These are phyloP conservation scores for Paralinhomoeus sp. DNA, from an alignment of 2,888 invertebrate species.

Conservation along the genomic window DNA sequence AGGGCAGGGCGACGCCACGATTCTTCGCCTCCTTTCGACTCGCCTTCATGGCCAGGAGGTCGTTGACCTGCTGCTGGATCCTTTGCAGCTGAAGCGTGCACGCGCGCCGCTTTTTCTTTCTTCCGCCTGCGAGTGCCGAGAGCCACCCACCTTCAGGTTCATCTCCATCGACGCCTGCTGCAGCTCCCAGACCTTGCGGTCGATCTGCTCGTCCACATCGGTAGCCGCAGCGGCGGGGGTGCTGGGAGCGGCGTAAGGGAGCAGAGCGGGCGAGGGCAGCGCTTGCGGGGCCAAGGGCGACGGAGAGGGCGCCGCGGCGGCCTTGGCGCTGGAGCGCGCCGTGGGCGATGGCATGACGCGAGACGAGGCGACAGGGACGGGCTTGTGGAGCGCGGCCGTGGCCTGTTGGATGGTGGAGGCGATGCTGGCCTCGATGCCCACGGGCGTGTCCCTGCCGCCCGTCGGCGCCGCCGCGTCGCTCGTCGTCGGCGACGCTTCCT, in stretches of 20 bases:
- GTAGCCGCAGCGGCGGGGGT: neutral
- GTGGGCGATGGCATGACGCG: slow-evolving; percentile 1
- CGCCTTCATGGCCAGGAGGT: neutral
- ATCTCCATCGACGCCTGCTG: too few relatives aligned
- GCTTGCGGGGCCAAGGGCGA: too few relatives aligned
- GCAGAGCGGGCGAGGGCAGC: neutral
- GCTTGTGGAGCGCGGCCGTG: slow-evolving; percentile 1
- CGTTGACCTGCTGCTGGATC: neutral
- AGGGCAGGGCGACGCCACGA: neutral
- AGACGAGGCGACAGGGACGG: slow-evolving; percentile 1
- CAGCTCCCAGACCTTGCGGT: neutral
- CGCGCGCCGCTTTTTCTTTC: too few relatives aligned
- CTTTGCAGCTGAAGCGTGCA: too few relatives aligned
- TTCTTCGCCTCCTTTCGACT: neutral
- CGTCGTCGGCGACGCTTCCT: neutral
- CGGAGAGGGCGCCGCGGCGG: too few relatives aligned
- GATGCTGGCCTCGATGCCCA: neutral
- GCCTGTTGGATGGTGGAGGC: slow-evolving; percentile 1
- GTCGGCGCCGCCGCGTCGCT: neutral
- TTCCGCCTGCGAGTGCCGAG: too few relatives aligned
- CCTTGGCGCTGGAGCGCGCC: slow-evolving; percentile 1
- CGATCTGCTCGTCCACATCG: neutral
- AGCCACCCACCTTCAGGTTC: too few relatives aligned
- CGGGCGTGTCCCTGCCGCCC: neutral
- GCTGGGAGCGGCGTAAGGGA: neutral